Conservation (phyloP, 2,797 vertebrate genomes). For the Hirundo rustica region DNA sequence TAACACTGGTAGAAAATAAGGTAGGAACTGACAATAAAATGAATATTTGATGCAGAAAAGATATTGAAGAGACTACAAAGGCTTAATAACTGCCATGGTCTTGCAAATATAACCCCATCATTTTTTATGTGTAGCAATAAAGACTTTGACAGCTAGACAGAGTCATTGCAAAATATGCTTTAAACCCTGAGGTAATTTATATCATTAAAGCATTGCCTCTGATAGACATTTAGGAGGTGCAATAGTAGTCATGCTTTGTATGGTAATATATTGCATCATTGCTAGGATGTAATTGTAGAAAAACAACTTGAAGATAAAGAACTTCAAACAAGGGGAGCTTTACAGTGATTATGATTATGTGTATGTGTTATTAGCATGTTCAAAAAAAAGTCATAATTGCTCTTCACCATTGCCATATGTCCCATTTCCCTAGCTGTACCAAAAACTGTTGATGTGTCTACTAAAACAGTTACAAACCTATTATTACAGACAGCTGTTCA, state of each 20-base stretch:
- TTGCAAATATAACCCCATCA: conserved; percentile 37
- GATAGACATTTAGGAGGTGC: conserved; percentile 45
- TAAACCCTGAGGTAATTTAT: conserved; percentile 50
- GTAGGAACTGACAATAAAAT: conserved; percentile 33
- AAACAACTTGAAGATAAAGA: conserved; percentile 43
- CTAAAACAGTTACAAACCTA: conserved; percentile 11
- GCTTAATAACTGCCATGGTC: neutral
- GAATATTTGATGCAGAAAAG: conserved; percentile 40
- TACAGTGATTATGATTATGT: conserved; percentile 38
- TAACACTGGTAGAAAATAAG: neutral
- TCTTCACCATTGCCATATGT: conserved; percentile 24
- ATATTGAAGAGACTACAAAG: conserved; percentile 32
- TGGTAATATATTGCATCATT: conserved; percentile 30
- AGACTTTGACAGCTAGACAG: conserved; percentile 53
- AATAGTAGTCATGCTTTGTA: conserved; percentile 17
- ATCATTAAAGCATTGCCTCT: conserved; percentile 50
- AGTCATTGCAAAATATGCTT: conserved; percentile 54
- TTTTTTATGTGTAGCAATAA: conserved; percentile 55
- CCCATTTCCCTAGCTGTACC: conserved; percentile 13
- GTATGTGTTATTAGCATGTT: conserved; percentile 11
- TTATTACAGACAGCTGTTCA: conserved; percentile 41
- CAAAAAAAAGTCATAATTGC: conserved; percentile 42
- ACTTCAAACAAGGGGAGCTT: conserved; percentile 11
- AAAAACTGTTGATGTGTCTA: neutral
- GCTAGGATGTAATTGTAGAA: conserved; percentile 2